Conservation (phyloP, 2,888 invertebrate species). For the Theretra japonica region DNA sequence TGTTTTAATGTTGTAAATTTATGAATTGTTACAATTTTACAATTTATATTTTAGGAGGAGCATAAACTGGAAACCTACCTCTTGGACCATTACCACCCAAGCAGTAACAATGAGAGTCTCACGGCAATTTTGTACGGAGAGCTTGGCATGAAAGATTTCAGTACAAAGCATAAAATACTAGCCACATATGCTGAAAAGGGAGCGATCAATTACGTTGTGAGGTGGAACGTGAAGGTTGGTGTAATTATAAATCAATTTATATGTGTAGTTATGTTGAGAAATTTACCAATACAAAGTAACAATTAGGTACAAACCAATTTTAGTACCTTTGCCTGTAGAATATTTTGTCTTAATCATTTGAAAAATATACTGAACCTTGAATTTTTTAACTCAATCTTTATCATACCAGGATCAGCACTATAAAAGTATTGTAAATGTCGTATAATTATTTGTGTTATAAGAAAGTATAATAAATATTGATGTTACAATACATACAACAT, state of each 20-base stretch:
- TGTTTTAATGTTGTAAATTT: no score
- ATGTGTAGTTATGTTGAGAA: background rate
- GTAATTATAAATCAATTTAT: background rate
- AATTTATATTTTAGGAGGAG: constrained; percentile 60
- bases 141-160: constrained; percentile 91
- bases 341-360: background rate
- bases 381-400: no score
- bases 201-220: constrained; percentile 92
- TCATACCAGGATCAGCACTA: no score
- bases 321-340: background rate
- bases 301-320: background rate
- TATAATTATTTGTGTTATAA: no score
- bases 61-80: constrained; percentile 86
- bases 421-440: no score
- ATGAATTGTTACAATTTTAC: background rate
- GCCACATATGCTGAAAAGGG: constrained; percentile 88
- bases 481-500: no score
- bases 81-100: constrained; percentile 94
- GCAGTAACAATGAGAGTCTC: constrained; percentile 88
- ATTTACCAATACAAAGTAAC: no score
- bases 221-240: constrained; percentile 92
- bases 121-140: constrained; percentile 95
- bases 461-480: no score
- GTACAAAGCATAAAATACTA: constrained; percentile 89
- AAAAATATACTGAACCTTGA: background rate